Percentiles rank a stretch among this genome's conserved stretches.
Evolutionary conservation across 2,888 invertebrate genomes (phyloP).

Genomic region (Nysson spinosus): DNA sequence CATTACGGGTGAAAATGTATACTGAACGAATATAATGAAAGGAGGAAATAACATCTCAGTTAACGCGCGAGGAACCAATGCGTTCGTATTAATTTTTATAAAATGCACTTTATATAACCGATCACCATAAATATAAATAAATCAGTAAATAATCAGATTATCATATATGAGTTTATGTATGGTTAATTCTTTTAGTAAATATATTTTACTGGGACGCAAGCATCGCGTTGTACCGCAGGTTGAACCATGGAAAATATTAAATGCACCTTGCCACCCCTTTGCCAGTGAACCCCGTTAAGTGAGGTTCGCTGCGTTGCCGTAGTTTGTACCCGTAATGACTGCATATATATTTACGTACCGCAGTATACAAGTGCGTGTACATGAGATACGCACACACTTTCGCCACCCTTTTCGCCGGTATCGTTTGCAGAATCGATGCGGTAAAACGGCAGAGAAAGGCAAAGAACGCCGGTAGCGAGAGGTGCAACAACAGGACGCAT

Average conservation of each 20-base stretch:
- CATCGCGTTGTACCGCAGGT: neutral
- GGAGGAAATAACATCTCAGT: too few species aligned
- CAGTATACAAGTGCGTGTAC: slow-evolving; percentile 7
- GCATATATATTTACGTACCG: slow-evolving; percentile 7
- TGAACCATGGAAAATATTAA: slow-evolving; percentile 9
- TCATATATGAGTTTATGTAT: too few species aligned
- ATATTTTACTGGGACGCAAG: neutral
- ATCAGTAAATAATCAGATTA: too few species aligned
- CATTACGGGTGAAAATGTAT: too few species aligned
- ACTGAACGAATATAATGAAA: too few species aligned
- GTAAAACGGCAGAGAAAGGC: neutral
- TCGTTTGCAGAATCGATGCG: neutral
- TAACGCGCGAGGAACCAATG: too few species aligned
- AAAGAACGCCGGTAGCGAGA: slow-evolving; percentile 39
- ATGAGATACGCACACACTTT: slow-evolving; percentile 2
- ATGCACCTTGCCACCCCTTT: slow-evolving; percentile 3
- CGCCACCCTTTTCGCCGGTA: too few species aligned
- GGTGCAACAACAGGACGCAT: slow-evolving; percentile 75
- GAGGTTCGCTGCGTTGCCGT: neutral
- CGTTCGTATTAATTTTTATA: too few species aligned
- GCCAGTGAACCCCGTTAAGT: slow-evolving; percentile 3
- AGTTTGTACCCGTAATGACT: slow-evolving; percentile 3
- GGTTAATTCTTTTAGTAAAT: neutral
- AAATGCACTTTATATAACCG: too few species aligned
- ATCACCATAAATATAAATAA: too few species aligned